Evolutionary conservation across 2,888 invertebrate species (phyloP), one percentile per base, ranked within the genome.

Genomic region (Tiliacea citrago): DNA sequence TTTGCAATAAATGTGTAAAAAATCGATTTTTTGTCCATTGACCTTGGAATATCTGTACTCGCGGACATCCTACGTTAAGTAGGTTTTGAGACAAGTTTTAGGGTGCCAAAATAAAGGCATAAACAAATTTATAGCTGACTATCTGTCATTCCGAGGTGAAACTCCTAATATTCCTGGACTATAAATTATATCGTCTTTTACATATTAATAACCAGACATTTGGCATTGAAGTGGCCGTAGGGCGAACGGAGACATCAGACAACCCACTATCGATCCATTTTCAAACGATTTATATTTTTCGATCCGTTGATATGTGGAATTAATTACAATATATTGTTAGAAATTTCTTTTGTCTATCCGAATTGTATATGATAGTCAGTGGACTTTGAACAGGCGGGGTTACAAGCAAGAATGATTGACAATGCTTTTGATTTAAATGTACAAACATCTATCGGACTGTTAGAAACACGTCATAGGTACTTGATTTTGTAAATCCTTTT

Each of bases 231-330:
- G 13, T n/a, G 35, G 39, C 47, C 35, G 39, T 69, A 49, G 12
- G 39, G 62, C 29, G 68, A 58, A 10, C 18, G 72, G 13, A 55
- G 45, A 49, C 21, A 7, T 13, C 10, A 13, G n/a, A 73, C 65
- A 62, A 53, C 16, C 60, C 8, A n/a, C 8, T 63, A 63, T 77
- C 69, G 73, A 73, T 73, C 53, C 13, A 45, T 55, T 77, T 69
- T 49, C 16, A 62, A 58, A 45, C 42, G 18, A 58, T 62, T 49
- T n/a, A 55, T 58, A 45, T 68, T 60, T 79, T 58, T 60, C 13
- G 55, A 45, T 51, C 21, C n/a, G 8, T 62, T 62, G 21, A 42
- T 73, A 13, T 45, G 13, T 68, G 12, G 42, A 65, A 55, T 57
- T 66, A 65, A 68, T 75, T 68, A 68, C 35, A 60, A 60, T 35